These are phyloP conservation scores for Neotragus moschatus DNA, from an alignment of 2,113 vertebrate genomes.

Conservation along the genomic window DNA sequence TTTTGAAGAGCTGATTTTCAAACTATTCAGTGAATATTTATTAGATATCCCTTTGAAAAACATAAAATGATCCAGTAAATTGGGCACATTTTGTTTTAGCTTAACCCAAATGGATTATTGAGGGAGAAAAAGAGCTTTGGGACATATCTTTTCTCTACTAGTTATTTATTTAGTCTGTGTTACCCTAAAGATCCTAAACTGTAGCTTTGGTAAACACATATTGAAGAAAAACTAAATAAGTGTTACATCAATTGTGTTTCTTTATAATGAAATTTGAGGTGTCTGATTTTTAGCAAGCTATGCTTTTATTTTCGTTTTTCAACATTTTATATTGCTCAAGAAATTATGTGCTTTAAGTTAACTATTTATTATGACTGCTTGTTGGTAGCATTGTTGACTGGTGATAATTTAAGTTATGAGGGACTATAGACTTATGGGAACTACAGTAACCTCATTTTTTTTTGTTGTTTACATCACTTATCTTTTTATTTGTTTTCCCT, in stretches of 20 bases:
- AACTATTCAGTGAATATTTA: not conserved
- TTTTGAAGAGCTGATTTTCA: not conserved
- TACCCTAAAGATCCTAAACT: not conserved
- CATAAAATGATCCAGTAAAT: not conserved
- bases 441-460: not conserved
- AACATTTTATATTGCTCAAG: not conserved
- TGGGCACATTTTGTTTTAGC: not conserved
- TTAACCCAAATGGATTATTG: not conserved
- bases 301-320: not conserved
- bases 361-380: not conserved
- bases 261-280: not conserved
- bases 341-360: not conserved
- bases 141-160: not conserved
- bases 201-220: not conserved
- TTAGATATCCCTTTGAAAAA: not conserved
- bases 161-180: not conserved
- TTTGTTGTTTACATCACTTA: not conserved
- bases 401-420: not conserved
- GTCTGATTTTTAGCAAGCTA: not conserved
- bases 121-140: not conserved
- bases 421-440: not conserved
- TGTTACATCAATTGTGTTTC: not conserved
- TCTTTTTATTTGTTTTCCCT: not conserved
- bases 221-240: not conserved
- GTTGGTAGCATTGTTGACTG: not conserved